phyloP scores from a whole-genome alignment of 2,113 vertebrate species.

The Varanus salvator region DNA sequence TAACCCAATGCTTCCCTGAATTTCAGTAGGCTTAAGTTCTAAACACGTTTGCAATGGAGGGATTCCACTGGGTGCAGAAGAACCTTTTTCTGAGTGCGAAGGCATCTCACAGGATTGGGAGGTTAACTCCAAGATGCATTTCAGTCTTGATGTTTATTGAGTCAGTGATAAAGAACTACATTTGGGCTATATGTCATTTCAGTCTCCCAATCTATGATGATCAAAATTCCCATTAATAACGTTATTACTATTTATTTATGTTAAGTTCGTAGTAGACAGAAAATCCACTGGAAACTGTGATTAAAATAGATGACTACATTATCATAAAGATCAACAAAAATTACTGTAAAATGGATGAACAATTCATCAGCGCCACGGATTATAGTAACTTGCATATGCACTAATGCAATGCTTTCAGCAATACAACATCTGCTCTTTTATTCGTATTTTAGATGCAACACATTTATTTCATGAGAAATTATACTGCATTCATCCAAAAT shows the following conservation, averaged over 20 bases:
- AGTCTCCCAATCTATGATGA: slow-evolving; percentile 5
- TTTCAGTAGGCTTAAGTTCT: not conserved
- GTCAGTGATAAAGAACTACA: slow-evolving; percentile 5
- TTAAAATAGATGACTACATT: slow-evolving; percentile 53
- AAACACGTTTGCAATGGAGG: not conserved
- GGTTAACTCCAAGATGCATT: not conserved
- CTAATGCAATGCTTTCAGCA: slow-evolving; percentile 53
- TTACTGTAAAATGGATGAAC: slow-evolving; percentile 50
- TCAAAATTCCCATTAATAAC: slow-evolving; percentile 42
- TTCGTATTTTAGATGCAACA: slow-evolving; percentile 58
- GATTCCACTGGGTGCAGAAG: not conserved
- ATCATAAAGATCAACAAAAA: slow-evolving; percentile 55
- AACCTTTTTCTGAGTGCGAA: not conserved
- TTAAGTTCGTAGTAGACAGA: slow-evolving; percentile 43
- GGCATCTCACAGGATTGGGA: not conserved
- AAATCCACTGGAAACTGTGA: slow-evolving; percentile 46
- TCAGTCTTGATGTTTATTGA: not conserved
- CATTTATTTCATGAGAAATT: slow-evolving; percentile 64
- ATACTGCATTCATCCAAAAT: slow-evolving; percentile 42
- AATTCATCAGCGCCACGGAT: slow-evolving; percentile 55
- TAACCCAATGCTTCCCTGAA: not conserved
- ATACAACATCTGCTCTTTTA: slow-evolving; percentile 62
- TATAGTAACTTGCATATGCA: slow-evolving; percentile 37
- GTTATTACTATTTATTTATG: slow-evolving; percentile 56
- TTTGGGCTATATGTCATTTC: not conserved